Conservation (phyloP, 2,888 invertebrate genomes). For the Carcina quercana region DNA sequence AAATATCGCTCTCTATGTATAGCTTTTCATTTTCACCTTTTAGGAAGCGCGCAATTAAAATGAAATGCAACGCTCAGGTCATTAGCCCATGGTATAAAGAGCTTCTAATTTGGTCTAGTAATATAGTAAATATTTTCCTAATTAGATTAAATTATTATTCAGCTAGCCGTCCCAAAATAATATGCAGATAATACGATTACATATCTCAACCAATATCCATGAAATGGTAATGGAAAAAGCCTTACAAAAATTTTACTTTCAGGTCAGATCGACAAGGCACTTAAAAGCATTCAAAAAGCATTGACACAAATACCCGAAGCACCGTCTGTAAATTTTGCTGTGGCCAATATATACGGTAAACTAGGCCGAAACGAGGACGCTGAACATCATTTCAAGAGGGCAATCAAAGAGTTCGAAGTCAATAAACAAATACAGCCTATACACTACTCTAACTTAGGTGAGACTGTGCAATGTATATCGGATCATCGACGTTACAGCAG, state of each 20-base stretch:
- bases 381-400: conserved; percentile 85
- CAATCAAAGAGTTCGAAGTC: conserved; percentile 76
- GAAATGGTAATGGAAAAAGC: background rate
- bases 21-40: too few relatives aligned
- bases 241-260: conserved; percentile 8
- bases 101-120: too few relatives aligned
- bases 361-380: conserved; percentile 83
- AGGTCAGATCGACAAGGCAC: conserved; percentile 80
- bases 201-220: too few relatives aligned
- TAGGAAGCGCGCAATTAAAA: too few relatives aligned
- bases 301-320: conserved; percentile 82
- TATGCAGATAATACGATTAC: too few relatives aligned
- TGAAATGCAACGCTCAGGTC: too few relatives aligned
- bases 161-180: too few relatives aligned
- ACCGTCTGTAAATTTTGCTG: conserved; percentile 86
- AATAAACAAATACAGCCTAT: conserved; percentile 84
- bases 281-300: conserved; percentile 81
- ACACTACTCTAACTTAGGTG: conserved; percentile 93
- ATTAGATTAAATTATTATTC: too few relatives aligned
- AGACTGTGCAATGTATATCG: conserved; percentile 16
- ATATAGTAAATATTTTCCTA: too few relatives aligned
- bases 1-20: too few relatives aligned
- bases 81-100: too few relatives aligned
- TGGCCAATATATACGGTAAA: conserved; percentile 93
- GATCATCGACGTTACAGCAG: background rate